Percentiles rank a stretch among this genome's conserved stretches.
phyloP scores from a whole-genome alignment of 2,797 vertebrate species.

The Psittacula echo region DNA sequence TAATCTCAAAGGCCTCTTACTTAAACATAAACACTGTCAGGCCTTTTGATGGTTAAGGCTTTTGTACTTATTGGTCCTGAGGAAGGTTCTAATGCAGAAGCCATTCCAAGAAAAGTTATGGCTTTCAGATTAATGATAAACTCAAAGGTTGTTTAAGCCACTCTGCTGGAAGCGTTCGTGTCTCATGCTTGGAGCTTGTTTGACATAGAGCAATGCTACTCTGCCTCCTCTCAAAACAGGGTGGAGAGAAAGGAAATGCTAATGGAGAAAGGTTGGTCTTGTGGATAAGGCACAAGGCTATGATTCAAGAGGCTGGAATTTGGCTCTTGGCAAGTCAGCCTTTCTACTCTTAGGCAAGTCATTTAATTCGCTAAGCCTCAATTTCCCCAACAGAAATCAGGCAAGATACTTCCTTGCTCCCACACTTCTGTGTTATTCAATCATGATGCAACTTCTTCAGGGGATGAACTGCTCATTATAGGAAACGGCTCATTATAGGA shows the following conservation, averaged over 20 bases:
- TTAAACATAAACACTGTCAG: neutral
- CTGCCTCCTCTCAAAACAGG: constrained; percentile 42
- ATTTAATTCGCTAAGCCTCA: constrained; percentile 7
- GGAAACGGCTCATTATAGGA: neutral
- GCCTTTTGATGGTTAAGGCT: neutral
- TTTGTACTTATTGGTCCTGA: neutral
- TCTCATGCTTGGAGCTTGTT: neutral
- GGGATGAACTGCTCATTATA: neutral
- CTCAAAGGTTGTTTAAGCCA: neutral
- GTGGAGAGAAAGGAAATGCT: constrained; percentile 64
- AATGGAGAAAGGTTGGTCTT: constrained; percentile 42
- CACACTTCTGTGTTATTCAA: constrained; percentile 15
- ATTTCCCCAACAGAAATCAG: constrained; percentile 37
- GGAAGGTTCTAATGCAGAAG: neutral
- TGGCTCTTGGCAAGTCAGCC: constrained; percentile 33
- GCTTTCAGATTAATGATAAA: constrained; percentile 39
- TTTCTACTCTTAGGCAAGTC: constrained; percentile 33
- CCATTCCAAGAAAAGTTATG: neutral
- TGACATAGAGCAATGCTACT: constrained; percentile 11
- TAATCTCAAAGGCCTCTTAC: neutral
- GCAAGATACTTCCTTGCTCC: constrained; percentile 40
- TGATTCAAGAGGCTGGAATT: constrained; percentile 57
- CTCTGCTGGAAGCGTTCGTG: neutral
- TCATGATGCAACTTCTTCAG: constrained; percentile 31
- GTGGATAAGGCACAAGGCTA: constrained; percentile 54